A percentile compares a stretch with the other conserved stretches of the same genome.
Evolutionary conservation across 1,140 invertebrate genomes (phyloP).

Genomic region (Dendrolimus punctatus): DNA sequence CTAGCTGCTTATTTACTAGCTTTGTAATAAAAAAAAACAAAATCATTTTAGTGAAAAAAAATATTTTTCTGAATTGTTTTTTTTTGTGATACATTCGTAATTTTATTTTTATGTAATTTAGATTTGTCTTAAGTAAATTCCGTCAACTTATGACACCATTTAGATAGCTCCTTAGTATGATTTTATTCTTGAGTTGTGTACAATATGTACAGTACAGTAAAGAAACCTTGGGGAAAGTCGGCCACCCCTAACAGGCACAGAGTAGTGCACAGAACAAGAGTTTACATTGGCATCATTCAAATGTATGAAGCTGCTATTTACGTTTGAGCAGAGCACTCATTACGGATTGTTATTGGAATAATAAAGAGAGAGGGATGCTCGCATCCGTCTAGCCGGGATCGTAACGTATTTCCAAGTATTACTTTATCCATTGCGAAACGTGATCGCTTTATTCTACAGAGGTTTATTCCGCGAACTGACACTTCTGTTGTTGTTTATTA

Average conservation of each 20-base stretch:
- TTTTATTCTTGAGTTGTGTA: no score
- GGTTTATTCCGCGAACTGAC: constrained; percentile 53
- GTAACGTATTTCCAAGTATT: constrained; percentile 55
- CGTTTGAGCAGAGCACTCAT: constrained; percentile 68
- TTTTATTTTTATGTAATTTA: no score
- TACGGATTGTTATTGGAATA: constrained; percentile 71
- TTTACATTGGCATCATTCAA: constrained; percentile 68
- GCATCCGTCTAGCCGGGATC: constrained; percentile 55
- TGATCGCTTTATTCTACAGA: constrained; percentile 49
- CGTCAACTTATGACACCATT: no score
- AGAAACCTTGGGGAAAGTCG: neutral
- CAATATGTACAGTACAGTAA: no score
- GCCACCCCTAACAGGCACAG: constrained; percentile 41
- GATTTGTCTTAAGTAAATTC: no score
- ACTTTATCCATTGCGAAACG: constrained; percentile 56
- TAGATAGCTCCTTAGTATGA: no score
- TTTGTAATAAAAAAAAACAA: no score
- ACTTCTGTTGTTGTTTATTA: constrained; percentile 63
- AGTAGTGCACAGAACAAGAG: constrained; percentile 50
- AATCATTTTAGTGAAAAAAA: no score
- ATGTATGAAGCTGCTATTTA: constrained; percentile 68
- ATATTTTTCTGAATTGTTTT: no score
- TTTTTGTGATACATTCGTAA: no score
- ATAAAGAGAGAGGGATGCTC: constrained; percentile 54
- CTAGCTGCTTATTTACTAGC: no score